Evolutionary conservation across 35 echinoderm and acorn worm species (phyloP), one percentile per base, ranked within the genome.

Genomic region (Apostichopus parvimensis): DNA sequence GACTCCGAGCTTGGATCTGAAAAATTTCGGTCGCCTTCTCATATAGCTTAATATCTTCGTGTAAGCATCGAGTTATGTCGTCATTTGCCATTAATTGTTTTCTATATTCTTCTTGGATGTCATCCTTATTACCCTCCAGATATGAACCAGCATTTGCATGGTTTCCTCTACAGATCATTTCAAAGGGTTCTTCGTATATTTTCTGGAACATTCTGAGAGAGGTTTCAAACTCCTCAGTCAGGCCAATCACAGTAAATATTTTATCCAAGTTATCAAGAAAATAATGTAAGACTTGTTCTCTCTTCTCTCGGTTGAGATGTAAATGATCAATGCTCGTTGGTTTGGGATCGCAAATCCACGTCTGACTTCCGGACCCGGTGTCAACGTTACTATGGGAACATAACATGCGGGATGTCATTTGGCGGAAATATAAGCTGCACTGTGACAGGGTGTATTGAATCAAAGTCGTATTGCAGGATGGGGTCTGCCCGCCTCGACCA

Each of bases 21-120:
- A 92, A 92, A 8, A 92, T 92, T 65, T 92, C 57, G 52, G 57
- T 83, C 25, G 77, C 75, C 65, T 82, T 92, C 52, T 92, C 77
- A 24, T 81, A 92, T 2, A 92, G 22, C 54, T 83, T 57, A 53
- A 92, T 53, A 73, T 92, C 90, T 26, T 59, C 77, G 20, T 81
- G 60, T 15, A 92, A 45, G 28, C 59, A 64, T 14, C 54, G 10
- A 58, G 55, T 62, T 22, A 92, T 73, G 3, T 82, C 77, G 5
- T 58, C 21, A 70, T 83, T 81, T 62, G 79, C 59, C 26, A 18
- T 54, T 53, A 92, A 82, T 52, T 58, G 22, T 5, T 6, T 22
- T 62, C 45, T 80, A 3, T 57, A 64, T 52, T 62, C 56, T 45
- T 68, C 56, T 21, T 58, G 18, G 45, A 92, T 45, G 11, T 70